Percentiles rank a stretch among this genome's conserved stretches.
Conservation (phyloP, 1,140 invertebrate genomes). For the Calliphora vicina region DNA sequence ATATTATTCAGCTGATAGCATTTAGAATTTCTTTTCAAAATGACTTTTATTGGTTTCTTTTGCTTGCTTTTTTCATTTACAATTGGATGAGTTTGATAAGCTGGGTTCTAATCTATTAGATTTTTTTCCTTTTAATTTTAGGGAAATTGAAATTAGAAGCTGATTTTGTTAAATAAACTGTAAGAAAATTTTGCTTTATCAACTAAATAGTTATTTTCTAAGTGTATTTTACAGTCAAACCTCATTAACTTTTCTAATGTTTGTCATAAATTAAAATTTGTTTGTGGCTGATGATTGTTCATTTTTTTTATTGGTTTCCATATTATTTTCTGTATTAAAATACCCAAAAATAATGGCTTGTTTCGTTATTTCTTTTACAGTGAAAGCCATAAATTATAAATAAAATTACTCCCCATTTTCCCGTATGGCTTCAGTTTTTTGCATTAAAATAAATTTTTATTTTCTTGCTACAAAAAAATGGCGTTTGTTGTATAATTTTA, state of each 20-base stretch:
- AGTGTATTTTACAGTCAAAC: background rate
- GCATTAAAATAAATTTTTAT: background rate
- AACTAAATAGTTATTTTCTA: background rate
- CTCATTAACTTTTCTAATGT: slow-evolving; percentile 7
- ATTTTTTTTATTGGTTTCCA: background rate
- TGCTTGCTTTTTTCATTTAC: background rate
- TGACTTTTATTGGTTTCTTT: slow-evolving; percentile 25
- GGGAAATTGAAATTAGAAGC: background rate
- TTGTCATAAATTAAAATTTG: background rate
- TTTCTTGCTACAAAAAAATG: background rate
- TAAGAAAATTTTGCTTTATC: background rate
- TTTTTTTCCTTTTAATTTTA: background rate
- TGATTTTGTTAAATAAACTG: background rate
- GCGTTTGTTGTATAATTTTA: slow-evolving; percentile 1
- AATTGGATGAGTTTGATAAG: slow-evolving; percentile 33
- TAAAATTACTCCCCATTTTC: slow-evolving; percentile 10
- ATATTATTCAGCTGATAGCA: slow-evolving; percentile 19
- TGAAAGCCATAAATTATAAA: slow-evolving; percentile 15
- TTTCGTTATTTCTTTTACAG: no score
- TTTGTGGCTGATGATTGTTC: background rate
- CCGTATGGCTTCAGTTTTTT: no score
- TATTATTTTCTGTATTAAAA: background rate
- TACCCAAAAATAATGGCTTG: background rate
- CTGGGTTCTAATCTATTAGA: background rate
- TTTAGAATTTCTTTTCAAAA: background rate